These are phyloP conservation scores for Nomada fabriciana DNA, from an alignment of 2,888 invertebrate genomes.

Conservation along the genomic window DNA sequence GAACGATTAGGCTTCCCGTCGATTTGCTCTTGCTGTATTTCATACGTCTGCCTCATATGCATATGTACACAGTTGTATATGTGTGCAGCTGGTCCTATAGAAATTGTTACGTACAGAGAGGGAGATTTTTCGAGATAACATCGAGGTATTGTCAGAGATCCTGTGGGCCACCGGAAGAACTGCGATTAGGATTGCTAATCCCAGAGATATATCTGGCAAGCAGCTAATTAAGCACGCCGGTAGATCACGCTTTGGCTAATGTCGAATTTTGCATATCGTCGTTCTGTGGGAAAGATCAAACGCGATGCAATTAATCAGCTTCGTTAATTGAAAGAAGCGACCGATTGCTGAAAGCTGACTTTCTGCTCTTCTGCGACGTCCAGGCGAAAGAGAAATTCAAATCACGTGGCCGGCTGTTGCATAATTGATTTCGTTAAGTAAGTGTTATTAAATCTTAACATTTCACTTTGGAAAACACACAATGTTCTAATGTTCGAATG, in stretches of 20 bases:
- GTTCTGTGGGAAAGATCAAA: conserved; percentile 53
- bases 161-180: conserved; percentile 44
- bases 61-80: too few species aligned
- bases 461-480: too few species aligned
- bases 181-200: conserved; percentile 60
- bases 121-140: too few species aligned
- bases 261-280: conserved; percentile 63
- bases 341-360: conserved; percentile 2
- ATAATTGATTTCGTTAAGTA: not conserved
- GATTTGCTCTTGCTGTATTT: conserved; percentile 16
- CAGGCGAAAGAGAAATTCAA: not conserved
- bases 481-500: not conserved
- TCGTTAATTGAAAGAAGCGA: conserved; percentile 37
- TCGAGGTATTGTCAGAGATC: not conserved
- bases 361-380: not conserved
- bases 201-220: conserved; percentile 47
- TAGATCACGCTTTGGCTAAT: conserved; percentile 61
- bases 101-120: too few species aligned
- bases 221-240: conserved; percentile 57
- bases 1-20: conserved; percentile 3
- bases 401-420: not conserved
- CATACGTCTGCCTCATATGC: too few species aligned
- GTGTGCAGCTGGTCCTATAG: too few species aligned
- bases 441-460: not conserved
- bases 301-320: conserved; percentile 33